These are phyloP conservation scores for Tetragonisca angustula DNA, from an alignment of 2,888 invertebrate species.

Conservation along the genomic window DNA sequence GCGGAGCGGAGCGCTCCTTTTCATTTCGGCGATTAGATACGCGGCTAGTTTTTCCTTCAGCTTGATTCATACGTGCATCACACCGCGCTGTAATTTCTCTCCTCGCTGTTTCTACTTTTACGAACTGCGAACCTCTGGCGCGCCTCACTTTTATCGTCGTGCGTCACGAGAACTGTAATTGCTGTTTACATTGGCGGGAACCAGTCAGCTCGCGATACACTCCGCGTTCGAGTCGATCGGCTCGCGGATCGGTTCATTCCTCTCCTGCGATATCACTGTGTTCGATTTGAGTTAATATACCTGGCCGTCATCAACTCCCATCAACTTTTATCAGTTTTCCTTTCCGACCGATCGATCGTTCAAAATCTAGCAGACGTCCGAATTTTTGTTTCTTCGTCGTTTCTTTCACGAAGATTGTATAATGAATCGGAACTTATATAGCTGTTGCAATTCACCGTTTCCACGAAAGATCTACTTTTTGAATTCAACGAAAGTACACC, in stretches of 20 bases:
- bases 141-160: slow-evolving; percentile 14
- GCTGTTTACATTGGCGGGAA: slow-evolving; percentile 39
- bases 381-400: background rate
- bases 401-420: background rate
- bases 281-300: background rate
- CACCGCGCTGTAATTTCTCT: slow-evolving; percentile 17
- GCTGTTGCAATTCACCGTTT: too few species aligned
- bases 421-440: too few species aligned
- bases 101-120: background rate
- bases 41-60: slow-evolving; percentile 52
- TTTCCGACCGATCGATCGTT: background rate
- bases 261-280: background rate
- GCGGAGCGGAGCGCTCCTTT: slow-evolving; percentile 45
- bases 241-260: background rate
- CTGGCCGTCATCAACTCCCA: background rate
- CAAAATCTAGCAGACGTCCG: background rate
- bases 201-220: slow-evolving; percentile 7
- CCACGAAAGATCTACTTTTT: too few species aligned
- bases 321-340: background rate
- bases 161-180: slow-evolving; percentile 29
- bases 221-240: background rate
- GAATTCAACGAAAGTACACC: background rate
- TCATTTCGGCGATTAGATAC: slow-evolving; percentile 61
- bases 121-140: background rate
- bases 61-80: slow-evolving; percentile 43